phyloP scores from a whole-genome alignment of 2,888 invertebrate genomes.

The Cantharis rufa region DNA sequence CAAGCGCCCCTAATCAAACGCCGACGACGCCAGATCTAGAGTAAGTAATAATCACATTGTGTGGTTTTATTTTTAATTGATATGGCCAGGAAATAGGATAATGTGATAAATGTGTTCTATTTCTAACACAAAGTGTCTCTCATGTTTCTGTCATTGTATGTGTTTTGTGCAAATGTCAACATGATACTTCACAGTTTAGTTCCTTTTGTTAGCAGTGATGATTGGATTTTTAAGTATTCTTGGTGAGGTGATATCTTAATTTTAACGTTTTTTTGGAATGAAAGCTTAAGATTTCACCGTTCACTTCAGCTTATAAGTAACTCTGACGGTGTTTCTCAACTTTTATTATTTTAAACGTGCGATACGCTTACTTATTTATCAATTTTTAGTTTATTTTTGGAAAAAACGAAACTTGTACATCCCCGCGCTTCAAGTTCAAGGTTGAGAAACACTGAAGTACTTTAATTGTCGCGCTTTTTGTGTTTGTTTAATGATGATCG shows the following conservation, averaged over 20 bases:
- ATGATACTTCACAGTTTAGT: slow-evolving; percentile 44
- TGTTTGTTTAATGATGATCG: slow-evolving; percentile 47
- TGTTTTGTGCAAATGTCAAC: slow-evolving; percentile 21
- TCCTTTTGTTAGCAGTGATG: slow-evolving; percentile 42
- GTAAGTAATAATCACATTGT: slow-evolving; percentile 57
- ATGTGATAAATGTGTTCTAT: slow-evolving; percentile 32
- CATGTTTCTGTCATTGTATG: slow-evolving; percentile 20
- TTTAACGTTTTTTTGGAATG: background rate
- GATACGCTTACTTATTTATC: background rate
- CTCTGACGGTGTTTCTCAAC: background rate
- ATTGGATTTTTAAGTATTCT: slow-evolving; percentile 48
- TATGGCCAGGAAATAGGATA: slow-evolving; percentile 33
- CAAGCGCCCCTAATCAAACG: slow-evolving; percentile 62
- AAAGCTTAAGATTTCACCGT: background rate
- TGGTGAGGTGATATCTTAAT: slow-evolving; percentile 37
- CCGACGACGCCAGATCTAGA: slow-evolving; percentile 73
- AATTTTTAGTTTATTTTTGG: background rate
- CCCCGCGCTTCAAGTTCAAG: background rate
- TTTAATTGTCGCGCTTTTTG: slow-evolving; percentile 31
- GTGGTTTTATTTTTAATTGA: slow-evolving; percentile 26
- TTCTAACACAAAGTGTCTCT: slow-evolving; percentile 23
- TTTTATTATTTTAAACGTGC: background rate
- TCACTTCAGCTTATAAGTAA: background rate
- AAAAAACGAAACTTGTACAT: background rate
- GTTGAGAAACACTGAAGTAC: background rate